Evolutionary conservation across 2,888 invertebrate species (phyloP).

Genomic region (Callinectes sapidus): DNA sequence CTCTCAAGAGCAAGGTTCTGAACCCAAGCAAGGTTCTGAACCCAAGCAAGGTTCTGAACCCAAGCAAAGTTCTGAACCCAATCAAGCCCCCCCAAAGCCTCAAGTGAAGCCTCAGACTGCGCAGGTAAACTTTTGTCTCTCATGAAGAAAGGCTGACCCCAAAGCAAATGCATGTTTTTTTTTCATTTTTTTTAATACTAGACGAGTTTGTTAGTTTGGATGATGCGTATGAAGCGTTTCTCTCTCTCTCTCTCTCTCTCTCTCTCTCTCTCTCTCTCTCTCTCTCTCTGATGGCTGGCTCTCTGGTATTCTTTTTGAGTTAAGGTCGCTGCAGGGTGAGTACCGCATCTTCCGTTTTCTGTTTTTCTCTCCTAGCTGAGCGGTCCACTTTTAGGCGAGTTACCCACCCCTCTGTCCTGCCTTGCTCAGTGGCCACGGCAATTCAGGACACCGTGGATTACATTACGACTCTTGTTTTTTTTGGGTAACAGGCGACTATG

Average conservation of each 20-base stretch:
- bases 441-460: slow-evolving; percentile 2
- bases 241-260: slow-evolving; percentile 22
- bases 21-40: not conserved
- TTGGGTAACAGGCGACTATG: not conserved
- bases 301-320: not conserved
- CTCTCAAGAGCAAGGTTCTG: slow-evolving; percentile 1
- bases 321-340: not conserved
- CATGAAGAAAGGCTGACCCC: not conserved
- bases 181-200: not conserved
- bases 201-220: not conserved
- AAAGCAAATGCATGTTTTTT: not conserved
- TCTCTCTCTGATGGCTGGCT: slow-evolving; percentile 6
- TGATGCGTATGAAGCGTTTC: not conserved
- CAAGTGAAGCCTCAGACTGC: not conserved
- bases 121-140: not conserved
- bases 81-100: slow-evolving; percentile 6
- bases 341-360: not conserved
- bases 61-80: not conserved
- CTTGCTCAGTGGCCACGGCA: not conserved
- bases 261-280: slow-evolving; percentile 22
- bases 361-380: slow-evolving; percentile 4
- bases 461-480: not conserved
- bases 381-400: not conserved
- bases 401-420: not conserved
- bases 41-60: not conserved